Conservation (phyloP, 2,888 invertebrate species). For the Eupithecia subfuscata region DNA sequence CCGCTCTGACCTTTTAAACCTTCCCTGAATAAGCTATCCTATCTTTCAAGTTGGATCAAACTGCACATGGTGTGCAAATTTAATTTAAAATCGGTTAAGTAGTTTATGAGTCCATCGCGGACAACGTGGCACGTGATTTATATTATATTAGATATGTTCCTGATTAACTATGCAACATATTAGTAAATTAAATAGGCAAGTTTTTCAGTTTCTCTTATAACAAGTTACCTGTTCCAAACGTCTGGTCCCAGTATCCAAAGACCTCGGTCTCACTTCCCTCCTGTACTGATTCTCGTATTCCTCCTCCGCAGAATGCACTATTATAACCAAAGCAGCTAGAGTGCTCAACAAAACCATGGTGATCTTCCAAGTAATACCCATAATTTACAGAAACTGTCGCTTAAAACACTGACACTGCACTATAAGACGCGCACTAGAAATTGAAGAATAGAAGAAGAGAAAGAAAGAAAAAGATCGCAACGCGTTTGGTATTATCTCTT, state of each 20-base stretch:
- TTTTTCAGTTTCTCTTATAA: background rate
- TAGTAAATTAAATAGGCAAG: background rate
- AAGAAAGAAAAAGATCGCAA: conserved; percentile 50
- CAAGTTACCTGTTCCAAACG: conserved; percentile 64
- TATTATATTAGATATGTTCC: no score
- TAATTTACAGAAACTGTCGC: conserved; percentile 62
- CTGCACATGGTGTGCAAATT: no score
- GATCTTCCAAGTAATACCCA: conserved; percentile 72
- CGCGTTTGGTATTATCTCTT: conserved; percentile 44
- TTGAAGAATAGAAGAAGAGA: conserved; percentile 42
- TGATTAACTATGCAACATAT: background rate
- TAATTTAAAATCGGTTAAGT: no score
- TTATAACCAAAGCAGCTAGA: conserved; percentile 78
- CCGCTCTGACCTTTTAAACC: no score
- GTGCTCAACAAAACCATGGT: conserved; percentile 78
- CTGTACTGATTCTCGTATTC: conserved; percentile 64
- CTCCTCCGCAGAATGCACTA: conserved; percentile 76
- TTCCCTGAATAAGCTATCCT: no score
- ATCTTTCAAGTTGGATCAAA: no score
- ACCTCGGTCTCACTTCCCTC: conserved; percentile 63
- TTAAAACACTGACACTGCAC: conserved; percentile 48
- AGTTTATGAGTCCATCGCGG: no score
- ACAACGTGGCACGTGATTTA: no score
- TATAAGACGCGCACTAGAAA: conserved; percentile 40
- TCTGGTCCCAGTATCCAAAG: conserved; percentile 59